Evolutionary conservation across 2,797 vertebrate genomes (phyloP).

Genomic region (Vultur gryphus): DNA sequence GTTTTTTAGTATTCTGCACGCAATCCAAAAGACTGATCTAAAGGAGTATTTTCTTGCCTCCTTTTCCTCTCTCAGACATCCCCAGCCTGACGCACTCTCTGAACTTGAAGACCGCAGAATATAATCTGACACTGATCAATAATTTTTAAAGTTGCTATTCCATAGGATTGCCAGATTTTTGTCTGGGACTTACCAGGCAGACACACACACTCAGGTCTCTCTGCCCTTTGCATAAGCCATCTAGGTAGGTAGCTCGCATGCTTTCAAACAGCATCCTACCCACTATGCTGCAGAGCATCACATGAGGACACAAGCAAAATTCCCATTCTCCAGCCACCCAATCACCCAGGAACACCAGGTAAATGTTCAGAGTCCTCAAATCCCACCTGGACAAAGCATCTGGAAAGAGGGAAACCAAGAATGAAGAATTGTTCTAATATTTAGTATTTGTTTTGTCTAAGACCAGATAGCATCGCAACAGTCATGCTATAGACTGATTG

Average conservation of each 20-base stretch:
- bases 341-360: neutral
- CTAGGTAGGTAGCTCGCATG: neutral
- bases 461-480: neutral
- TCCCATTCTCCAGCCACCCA: neutral
- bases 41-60: neutral
- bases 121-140: neutral
- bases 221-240: neutral
- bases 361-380: neutral
- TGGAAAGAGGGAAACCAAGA: neutral
- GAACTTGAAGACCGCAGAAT: neutral
- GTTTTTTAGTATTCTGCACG: neutral
- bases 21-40: neutral
- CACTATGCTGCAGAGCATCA: rapidly evolving
- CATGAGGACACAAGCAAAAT: neutral
- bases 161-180: neutral
- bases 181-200: neutral
- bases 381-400: neutral
- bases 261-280: neutral
- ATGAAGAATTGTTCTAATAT: neutral
- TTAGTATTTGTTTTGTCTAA: neutral
- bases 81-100: neutral
- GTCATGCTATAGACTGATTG: neutral
- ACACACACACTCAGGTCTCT: neutral
- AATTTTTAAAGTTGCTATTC: neutral
- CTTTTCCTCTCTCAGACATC: neutral